phyloP scores from a whole-genome alignment of 92 coral and sea anemone genomes.

The Diadumene lineata region DNA sequence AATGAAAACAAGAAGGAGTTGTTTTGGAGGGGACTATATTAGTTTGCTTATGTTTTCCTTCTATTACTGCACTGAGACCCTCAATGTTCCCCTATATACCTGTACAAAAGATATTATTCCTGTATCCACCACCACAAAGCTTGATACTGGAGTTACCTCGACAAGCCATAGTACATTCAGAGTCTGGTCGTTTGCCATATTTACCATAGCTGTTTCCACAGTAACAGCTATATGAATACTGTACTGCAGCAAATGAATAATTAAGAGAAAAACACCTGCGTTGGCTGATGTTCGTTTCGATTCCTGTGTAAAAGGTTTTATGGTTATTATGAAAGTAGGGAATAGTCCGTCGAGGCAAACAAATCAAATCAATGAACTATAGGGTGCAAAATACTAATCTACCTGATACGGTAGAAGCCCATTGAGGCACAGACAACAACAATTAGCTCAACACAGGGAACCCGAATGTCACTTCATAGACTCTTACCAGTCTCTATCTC shows the following conservation, averaged over 20 bases:
- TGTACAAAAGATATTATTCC: constrained; percentile 1
- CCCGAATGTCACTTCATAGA: no score
- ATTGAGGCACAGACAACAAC: no score
- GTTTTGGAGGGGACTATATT: neutral
- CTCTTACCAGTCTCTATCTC: no score
- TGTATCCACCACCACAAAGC: constrained; percentile 18
- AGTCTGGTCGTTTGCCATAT: constrained; percentile 4
- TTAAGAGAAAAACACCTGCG: constrained; percentile 9
- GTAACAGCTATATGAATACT: neutral
- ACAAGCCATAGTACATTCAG: constrained; percentile 13
- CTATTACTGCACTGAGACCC: neutral
- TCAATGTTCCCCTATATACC: neutral
- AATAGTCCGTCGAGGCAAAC: no score
- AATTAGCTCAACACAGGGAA: no score
- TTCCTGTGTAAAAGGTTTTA: no score
- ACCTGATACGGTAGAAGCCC: no score
- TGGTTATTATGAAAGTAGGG: no score
- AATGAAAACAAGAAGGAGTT: neutral
- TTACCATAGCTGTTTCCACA: constrained; percentile 22
- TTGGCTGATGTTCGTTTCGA: no score
- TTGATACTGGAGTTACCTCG: neutral
- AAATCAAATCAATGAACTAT: no score
- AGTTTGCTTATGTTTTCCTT: neutral
- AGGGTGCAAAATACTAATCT: no score
- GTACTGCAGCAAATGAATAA: constrained; percentile 13